Evolutionary conservation across 2,797 vertebrate genomes (phyloP), one percentile per base, ranked within the genome.

Genomic region (Parambassis ranga): DNA sequence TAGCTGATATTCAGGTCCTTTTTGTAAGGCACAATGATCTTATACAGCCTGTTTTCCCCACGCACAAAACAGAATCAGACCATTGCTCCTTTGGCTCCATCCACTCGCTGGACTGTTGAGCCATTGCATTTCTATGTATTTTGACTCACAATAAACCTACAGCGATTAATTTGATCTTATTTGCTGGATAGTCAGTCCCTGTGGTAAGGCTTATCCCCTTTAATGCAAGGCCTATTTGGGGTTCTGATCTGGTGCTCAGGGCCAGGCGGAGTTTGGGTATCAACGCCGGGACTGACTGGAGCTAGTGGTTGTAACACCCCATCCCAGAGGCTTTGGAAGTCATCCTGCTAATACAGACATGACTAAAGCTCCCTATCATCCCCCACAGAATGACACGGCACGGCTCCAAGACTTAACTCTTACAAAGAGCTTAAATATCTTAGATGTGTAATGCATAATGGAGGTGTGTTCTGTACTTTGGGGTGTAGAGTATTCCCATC

Each of bases 391-490:
- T 89, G 90, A 90, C 90, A 91, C 84, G 57, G 81, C 89, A 87
- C 68, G 70, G 83, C 84, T 88, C 87, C 87, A 73, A 85, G 86
- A 86, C 86, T 89, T 90, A 89, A 89, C 85, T 88, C 86, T 76
- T 87, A 92, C 90, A 92, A 92, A 91, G 85, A 81, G 84, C 91
- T 92, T 92, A 89, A 91, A 92, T 92, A 92, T 93, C 90, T 91
- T 90, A 92, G 82, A 92, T 89, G 88, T 87, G 90, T 91, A 85
- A 92, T 91, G 82, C 84, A 92, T 92, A 91, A 91, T 92, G 71
- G 88, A 92, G 84, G 83, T 86, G 75, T 82, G 73, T 85, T 89
- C 79, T 87, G 77, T 87, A 84, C 81, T 90, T 86, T 84, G 70
- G 82, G 60, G 57, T 13, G 56, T 42, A 39, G 43, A 74, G 71